Base-by-base conservation (phyloP, 2,113 vertebrate genomes). In the Tenebrosternarchus preto region DNA sequence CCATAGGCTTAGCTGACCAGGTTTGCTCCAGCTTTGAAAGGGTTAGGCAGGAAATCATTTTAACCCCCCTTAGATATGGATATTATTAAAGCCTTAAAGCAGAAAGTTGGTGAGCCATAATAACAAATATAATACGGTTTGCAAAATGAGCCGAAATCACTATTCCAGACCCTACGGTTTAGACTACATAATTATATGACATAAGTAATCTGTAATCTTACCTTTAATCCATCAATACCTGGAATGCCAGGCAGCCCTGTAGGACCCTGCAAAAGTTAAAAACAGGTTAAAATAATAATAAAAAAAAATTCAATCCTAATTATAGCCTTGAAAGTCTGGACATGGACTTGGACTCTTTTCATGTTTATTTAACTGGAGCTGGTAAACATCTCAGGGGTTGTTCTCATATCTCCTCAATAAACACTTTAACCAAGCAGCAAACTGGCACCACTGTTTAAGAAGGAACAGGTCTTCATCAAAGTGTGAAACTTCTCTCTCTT, bases 171-270 rank as follows among this genome's bases (percentile, higher is more conserved):
- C 17, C 33, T 67, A 24, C 20, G 6, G 55, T 27, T 29, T 73
- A 50, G 8, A 12, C 43, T 50, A 63, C 43, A 22, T 76, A 50
- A 53, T 19, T 33, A 61, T 68, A 3, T 63, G 68, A 3, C 5
- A 43, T 56, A 68, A 77, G 11, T 16, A 29, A 71, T 17, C 61
- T 63, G 31, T 82, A 43, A 80, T 76, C 94, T 95, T 89, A 99
- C 98, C 95, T 95, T 96, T 84, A 94, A 92, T 81, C 98, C 98
- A 7, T 97, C 93, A 75, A 90, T 88, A 83, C 97, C 97, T 77
- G 96, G 91, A 77, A 92, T 84, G 46, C 97, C 97, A 83, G 96
- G 92, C 76, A 88, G 88, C 73, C 98, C 98, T 0, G 92, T 6
- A 29, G 92, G 94, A 88, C 98, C 98, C 98, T 99, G 80, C 43